A percentile compares a stretch with the other conserved stretches of the same genome.
These are phyloP conservation scores for Silurus aristotelis DNA, from an alignment of 2,797 vertebrate genomes.

Conservation along the genomic window DNA sequence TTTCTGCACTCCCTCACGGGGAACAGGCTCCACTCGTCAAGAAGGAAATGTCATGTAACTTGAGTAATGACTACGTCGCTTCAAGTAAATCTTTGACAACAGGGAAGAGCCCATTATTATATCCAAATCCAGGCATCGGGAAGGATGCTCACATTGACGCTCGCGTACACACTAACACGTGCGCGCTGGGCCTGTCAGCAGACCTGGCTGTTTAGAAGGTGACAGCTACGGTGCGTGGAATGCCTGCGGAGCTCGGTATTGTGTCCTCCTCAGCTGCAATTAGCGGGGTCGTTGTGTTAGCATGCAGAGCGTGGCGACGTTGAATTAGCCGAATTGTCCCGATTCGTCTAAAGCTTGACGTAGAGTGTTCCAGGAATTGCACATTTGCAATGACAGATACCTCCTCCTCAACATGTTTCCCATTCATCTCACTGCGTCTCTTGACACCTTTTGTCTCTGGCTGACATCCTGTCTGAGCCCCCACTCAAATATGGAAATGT, in stretches of 20 bases:
- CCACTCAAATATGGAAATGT: slow-evolving; percentile 49
- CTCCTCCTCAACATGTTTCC: slow-evolving; percentile 38
- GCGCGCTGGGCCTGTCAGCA: slow-evolving; percentile 64
- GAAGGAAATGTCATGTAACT: slow-evolving; percentile 73
- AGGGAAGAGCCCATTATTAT: slow-evolving; percentile 77
- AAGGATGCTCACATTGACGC: slow-evolving; percentile 63
- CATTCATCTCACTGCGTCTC: slow-evolving; percentile 44
- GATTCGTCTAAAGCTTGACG: slow-evolving; percentile 56
- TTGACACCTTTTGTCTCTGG: slow-evolving; percentile 52
- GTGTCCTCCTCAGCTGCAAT: slow-evolving; percentile 68
- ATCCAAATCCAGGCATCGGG: slow-evolving; percentile 71
- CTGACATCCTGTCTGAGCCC: slow-evolving; percentile 49
- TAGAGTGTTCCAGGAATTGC: slow-evolving; percentile 48
- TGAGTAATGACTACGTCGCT: slow-evolving; percentile 78
- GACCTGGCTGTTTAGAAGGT: slow-evolving; percentile 63
- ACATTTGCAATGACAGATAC: slow-evolving; percentile 57
- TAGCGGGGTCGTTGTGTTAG: slow-evolving; percentile 75
- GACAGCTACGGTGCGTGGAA: slow-evolving; percentile 66
- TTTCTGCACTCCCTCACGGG: slow-evolving; percentile 59
- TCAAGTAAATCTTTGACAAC: slow-evolving; percentile 75
- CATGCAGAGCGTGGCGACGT: slow-evolving; percentile 56
- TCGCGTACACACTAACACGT: slow-evolving; percentile 62
- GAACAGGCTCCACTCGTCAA: slow-evolving; percentile 64
- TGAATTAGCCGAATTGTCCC: slow-evolving; percentile 67
- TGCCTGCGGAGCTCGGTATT: slow-evolving; percentile 64